A percentile compares a stretch with the other conserved stretches of the same genome.
These are phyloP conservation scores for Platygyra sinensis DNA, from an alignment of 64 coral and sea anemone species.

Conservation along the genomic window DNA sequence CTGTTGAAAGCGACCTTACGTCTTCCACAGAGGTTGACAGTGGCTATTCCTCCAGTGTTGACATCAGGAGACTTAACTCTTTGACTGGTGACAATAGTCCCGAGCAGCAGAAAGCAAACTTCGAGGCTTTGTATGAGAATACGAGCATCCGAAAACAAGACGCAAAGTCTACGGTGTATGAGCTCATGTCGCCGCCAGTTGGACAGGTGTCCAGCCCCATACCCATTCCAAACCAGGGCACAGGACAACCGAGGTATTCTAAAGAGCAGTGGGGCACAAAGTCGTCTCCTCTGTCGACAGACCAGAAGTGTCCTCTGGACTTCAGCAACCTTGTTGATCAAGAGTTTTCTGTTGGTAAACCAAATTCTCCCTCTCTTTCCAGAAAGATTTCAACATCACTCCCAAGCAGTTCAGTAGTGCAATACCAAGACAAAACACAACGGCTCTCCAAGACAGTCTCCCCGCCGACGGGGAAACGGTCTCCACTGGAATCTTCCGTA, in stretches of 20 bases:
- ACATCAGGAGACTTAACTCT: conserved; percentile 30
- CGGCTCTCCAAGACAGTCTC: not conserved
- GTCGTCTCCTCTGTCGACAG: not conserved
- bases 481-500: not conserved
- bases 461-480: not conserved
- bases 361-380: not conserved
- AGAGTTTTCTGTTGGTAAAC: not conserved
- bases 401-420: not conserved
- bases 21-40: conserved; percentile 76
- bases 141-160: not conserved
- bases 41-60: conserved; percentile 82
- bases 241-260: not conserved
- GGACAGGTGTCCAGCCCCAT: conserved; percentile 6
- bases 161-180: not conserved
- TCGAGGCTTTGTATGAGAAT: conserved; percentile 42
- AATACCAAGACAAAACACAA: not conserved
- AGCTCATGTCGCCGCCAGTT: not conserved
- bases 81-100: conserved; percentile 20
- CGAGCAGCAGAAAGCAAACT: not conserved
- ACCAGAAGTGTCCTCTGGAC: conserved; percentile 4
- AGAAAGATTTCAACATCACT: not conserved
- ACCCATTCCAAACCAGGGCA: conserved; percentile 18
- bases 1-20: conserved; percentile 74
- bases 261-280: not conserved
- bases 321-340: not conserved